Conservation (phyloP, 1,140 invertebrate species). For the Rhagoletis pomonella region DNA sequence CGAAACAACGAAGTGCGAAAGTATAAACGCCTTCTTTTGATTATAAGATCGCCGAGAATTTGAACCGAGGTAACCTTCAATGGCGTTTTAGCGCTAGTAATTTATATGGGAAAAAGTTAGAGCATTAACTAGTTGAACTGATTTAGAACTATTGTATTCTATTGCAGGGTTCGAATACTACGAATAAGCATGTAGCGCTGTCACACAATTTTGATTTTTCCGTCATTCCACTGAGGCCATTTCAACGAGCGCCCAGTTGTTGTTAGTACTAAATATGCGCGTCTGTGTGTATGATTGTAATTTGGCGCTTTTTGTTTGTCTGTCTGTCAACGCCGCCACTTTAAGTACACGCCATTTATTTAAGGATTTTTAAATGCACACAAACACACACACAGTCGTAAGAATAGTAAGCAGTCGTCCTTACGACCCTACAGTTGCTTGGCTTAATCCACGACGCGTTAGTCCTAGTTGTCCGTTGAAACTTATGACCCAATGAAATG, state of each 20-base stretch:
- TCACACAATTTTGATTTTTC: slow-evolving; percentile 27
- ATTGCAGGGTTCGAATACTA: too few relatives aligned
- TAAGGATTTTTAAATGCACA: slow-evolving; percentile 24
- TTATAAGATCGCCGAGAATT: too few relatives aligned
- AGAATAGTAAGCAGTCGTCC: not conserved
- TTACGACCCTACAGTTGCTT: not conserved
- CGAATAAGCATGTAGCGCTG: too few relatives aligned
- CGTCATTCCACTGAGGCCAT: not conserved
- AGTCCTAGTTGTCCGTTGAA: slow-evolving; percentile 3
- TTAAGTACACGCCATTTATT: slow-evolving; percentile 28
- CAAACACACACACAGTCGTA: not conserved
- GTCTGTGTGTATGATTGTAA: not conserved
- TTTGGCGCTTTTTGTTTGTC: not conserved
- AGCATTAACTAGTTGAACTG: too few relatives aligned
- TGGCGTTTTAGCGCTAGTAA: too few relatives aligned
- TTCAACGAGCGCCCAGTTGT: too few relatives aligned
- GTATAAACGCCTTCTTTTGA: too few relatives aligned
- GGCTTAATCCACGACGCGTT: not conserved
- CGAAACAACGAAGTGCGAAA: too few relatives aligned
- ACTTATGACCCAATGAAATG: slow-evolving; percentile 19
- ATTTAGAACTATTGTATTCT: too few relatives aligned
- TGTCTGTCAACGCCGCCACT: not conserved
- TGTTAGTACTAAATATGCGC: not conserved
- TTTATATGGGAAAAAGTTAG: too few relatives aligned
- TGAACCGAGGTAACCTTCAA: too few relatives aligned